A percentile compares a stretch with the other conserved stretches of the same genome.
Conservation (phyloP, 2,888 invertebrate genomes). For the Athalia circularis region DNA sequence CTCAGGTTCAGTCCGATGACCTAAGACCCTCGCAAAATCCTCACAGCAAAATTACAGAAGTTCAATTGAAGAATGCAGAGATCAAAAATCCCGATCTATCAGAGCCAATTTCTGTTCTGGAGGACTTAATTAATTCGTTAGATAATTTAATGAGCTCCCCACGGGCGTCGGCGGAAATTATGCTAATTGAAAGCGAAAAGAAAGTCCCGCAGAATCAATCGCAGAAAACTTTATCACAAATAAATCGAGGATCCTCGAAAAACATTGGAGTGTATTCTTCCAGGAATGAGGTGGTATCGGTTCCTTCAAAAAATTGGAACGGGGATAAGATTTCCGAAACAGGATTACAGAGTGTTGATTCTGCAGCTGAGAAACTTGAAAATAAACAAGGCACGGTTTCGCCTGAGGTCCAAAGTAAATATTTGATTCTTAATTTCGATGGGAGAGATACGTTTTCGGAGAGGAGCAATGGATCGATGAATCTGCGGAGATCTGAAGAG, state of each 20-base stretch:
- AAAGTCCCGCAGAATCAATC: not conserved
- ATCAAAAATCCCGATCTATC: too few species aligned
- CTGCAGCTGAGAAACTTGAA: not conserved
- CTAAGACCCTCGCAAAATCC: too few species aligned
- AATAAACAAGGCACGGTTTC: not conserved
- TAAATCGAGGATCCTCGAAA: not conserved
- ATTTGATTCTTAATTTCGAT: not conserved
- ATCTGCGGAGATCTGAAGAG: not conserved
- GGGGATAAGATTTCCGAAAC: slow-evolving; percentile 9
- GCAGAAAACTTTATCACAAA: not conserved
- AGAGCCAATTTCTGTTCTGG: too few species aligned
- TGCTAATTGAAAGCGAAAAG: not conserved
- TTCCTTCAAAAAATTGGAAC: not conserved
- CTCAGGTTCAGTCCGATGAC: too few species aligned
- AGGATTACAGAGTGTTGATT: not conserved
- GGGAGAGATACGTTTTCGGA: not conserved
- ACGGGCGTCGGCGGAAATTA: too few species aligned
- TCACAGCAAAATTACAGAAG: too few species aligned
- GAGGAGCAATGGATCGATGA: not conserved
- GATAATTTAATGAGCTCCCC: too few species aligned
- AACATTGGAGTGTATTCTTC: not conserved
- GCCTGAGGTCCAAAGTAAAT: not conserved
- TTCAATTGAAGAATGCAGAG: too few species aligned
- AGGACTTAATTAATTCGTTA: too few species aligned
- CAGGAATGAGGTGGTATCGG: not conserved